phyloP scores from a whole-genome alignment of 2,797 vertebrate genomes.

The Harpagifer antarcticus region DNA sequence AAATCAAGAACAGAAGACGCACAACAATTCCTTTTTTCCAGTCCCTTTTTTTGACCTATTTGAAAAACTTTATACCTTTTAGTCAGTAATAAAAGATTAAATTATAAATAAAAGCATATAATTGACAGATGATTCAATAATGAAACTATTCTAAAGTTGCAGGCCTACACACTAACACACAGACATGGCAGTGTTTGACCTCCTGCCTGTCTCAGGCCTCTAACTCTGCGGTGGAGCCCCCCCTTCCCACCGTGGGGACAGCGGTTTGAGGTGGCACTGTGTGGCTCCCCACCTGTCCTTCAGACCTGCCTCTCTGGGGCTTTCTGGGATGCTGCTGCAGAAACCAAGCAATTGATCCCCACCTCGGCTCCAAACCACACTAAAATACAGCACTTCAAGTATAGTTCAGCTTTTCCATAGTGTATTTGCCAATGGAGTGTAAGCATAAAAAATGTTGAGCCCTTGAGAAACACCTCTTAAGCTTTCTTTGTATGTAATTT shows the following conservation, averaged over 20 bases:
- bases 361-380: conserved; percentile 80
- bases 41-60: not conserved
- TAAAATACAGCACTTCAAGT: conserved; percentile 78
- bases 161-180: conserved; percentile 5
- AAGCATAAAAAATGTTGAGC: conserved; percentile 82
- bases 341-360: conserved; percentile 78
- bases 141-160: not conserved
- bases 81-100: not conserved
- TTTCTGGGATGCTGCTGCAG: conserved; percentile 79
- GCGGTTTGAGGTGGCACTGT: conserved; percentile 78
- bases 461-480: conserved; percentile 87
- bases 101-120: not conserved
- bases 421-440: conserved; percentile 78
- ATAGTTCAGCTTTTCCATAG: conserved; percentile 82
- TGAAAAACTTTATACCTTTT: too few relatives aligned
- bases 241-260: conserved; percentile 53
- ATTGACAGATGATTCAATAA: not conserved
- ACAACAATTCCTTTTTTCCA: not conserved
- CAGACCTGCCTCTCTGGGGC: conserved; percentile 61
- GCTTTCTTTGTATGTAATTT: conserved; percentile 88
- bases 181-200: conserved; percentile 44
- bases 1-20: too few relatives aligned
- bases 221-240: conserved; percentile 57
- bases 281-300: conserved; percentile 77
- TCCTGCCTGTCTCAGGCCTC: conserved; percentile 54